phyloP scores from a whole-genome alignment of 2,888 invertebrate genomes.

The Litoditis marina region DNA sequence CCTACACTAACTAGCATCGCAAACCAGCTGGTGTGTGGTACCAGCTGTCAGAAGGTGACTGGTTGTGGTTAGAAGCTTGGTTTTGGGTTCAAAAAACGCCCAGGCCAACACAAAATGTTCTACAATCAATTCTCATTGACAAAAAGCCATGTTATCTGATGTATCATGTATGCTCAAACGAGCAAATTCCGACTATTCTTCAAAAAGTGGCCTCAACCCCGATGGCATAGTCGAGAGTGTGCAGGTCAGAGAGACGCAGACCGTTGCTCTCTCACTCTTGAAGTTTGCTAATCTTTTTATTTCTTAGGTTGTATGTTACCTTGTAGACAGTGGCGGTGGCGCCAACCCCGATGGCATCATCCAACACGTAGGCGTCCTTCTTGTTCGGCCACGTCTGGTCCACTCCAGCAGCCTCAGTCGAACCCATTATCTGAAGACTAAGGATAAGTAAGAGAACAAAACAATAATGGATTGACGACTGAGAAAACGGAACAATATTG shows the following conservation, averaged over 20 bases:
- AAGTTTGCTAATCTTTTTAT: background rate
- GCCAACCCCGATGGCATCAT: conserved; percentile 66
- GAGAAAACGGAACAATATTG: too few species aligned
- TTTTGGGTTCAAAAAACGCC: too few species aligned
- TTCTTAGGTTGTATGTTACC: conserved; percentile 24
- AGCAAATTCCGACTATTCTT: too few species aligned
- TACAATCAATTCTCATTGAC: too few species aligned
- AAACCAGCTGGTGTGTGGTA: too few species aligned
- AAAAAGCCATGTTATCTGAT: background rate
- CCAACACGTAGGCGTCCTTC: conserved; percentile 53
- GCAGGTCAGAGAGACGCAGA: too few species aligned
- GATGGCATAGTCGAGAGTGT: too few species aligned
- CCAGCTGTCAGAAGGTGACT: too few species aligned
- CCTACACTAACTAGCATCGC: too few species aligned
- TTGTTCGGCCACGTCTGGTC: conserved; percentile 50
- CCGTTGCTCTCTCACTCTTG: background rate
- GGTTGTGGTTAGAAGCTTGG: too few species aligned
- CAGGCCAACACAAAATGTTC: too few species aligned
- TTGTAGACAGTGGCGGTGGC: conserved; percentile 61
- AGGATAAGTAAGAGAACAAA: background rate
- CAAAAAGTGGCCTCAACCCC: too few species aligned
- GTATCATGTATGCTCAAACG: background rate
- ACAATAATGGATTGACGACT: background rate
- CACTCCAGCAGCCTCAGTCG: conserved; percentile 8
- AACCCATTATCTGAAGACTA: background rate